Evolutionary conservation across 2,797 vertebrate species (phyloP).

Genomic region (Micrastur ruficollis): DNA sequence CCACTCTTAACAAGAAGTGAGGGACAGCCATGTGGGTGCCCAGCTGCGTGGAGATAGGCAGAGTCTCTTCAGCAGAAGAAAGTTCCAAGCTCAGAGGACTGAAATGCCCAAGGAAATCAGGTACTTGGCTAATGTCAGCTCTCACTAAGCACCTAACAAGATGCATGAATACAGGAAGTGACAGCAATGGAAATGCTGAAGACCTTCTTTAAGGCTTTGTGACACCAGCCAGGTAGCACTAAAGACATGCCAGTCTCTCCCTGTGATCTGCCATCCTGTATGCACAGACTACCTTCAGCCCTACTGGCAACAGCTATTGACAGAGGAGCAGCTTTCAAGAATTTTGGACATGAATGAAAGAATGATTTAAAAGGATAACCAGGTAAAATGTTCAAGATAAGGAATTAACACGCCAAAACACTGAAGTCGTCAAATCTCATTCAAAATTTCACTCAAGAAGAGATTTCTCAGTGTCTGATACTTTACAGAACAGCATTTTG

Average conservation of each 20-base stretch:
- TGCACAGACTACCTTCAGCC: background rate
- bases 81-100: background rate
- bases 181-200: constrained; percentile 13
- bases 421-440: background rate
- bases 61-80: background rate
- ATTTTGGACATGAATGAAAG: background rate
- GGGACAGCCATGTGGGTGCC: background rate
- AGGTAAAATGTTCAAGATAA: background rate
- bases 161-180: background rate
- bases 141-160: background rate
- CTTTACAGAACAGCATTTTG: background rate
- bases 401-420: background rate
- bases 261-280: background rate
- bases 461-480: background rate
- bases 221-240: background rate
- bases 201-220: constrained; percentile 18
- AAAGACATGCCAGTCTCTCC: background rate
- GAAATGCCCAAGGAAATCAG: background rate
- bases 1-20: background rate
- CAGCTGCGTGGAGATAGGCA: background rate
- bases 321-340: background rate
- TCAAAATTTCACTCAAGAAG: background rate
- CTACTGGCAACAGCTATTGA: background rate
- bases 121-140: background rate
- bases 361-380: background rate